Percentiles rank a stretch among this genome's conserved stretches.
phyloP scores from a whole-genome alignment of 92 coral and sea anemone genomes.

The Porites evermanni region DNA sequence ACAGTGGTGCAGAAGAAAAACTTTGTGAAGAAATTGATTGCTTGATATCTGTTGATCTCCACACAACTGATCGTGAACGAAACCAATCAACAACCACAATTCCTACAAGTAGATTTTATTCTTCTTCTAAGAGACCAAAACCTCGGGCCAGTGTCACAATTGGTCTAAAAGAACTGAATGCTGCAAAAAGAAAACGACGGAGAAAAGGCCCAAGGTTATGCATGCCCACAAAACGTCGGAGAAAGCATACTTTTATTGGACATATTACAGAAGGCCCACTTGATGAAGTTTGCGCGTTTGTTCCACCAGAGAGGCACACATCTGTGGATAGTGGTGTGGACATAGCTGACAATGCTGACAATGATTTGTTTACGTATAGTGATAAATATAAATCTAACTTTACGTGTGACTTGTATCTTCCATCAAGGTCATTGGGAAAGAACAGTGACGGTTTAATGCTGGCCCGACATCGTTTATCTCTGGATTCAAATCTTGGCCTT shows the following conservation, averaged over 20 bases:
- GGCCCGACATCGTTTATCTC: slow-evolving; percentile 7
- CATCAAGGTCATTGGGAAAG: slow-evolving; percentile 29
- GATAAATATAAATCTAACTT: background rate
- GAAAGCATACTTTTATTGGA: slow-evolving; percentile 7
- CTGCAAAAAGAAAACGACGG: slow-evolving; percentile 29
- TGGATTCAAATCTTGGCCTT: background rate
- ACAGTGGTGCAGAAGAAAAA: background rate
- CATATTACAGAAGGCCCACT: background rate
- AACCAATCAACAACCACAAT: slow-evolving; percentile 3
- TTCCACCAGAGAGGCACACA: slow-evolving; percentile 24
- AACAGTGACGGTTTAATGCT: slow-evolving; percentile 14
- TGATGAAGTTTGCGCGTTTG: slow-evolving; percentile 20
- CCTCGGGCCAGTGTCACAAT: slow-evolving; percentile 41
- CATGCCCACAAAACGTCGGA: slow-evolving; percentile 55
- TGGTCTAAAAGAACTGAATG: slow-evolving; percentile 38
- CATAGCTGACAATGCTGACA: slow-evolving; percentile 27
- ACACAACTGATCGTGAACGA: slow-evolving; percentile 8
- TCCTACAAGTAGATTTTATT: slow-evolving; percentile 33
- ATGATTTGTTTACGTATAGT: slow-evolving; percentile 15
- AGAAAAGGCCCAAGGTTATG: slow-evolving; percentile 46
- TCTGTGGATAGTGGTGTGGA: slow-evolving; percentile 43
- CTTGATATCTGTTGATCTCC: slow-evolving; percentile 36
- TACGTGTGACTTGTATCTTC: slow-evolving; percentile 17
- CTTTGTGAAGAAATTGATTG: slow-evolving; percentile 35
- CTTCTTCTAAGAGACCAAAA: slow-evolving; percentile 34